Evolutionary conservation across 2,797 vertebrate genomes (phyloP).

Genomic region (Rousettus madagascariensis): DNA sequence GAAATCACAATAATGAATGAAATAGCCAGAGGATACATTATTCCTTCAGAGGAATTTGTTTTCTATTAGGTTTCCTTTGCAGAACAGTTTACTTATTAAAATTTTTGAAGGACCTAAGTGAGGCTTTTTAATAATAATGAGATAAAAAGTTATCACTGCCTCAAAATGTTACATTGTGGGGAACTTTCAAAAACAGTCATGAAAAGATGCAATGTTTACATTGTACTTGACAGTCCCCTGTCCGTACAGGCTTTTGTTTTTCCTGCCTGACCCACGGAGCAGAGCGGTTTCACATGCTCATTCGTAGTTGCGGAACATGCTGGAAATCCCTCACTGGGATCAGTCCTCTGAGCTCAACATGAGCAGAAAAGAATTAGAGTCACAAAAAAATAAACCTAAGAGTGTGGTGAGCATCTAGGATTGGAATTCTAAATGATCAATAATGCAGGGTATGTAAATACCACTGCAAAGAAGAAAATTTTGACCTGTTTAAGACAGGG

Average conservation of each 20-base stretch:
- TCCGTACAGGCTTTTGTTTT: background rate
- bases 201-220: background rate
- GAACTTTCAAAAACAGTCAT: background rate
- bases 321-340: background rate
- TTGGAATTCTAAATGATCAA: background rate
- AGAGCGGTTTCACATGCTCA: too few relatives aligned
- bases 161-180: background rate
- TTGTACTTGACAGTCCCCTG: fast-evolving
- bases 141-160: background rate
- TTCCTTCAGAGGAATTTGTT: background rate
- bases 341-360: background rate
- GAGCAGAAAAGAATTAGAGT: background rate
- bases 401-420: background rate
- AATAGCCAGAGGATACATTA: background rate
- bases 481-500: fast-evolving
- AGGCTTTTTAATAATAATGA: background rate
- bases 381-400: background rate
- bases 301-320: fast-evolving
- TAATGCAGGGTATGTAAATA: background rate
- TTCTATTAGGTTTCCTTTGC: background rate
- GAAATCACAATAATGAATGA: background rate
- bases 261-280: fast-evolving
- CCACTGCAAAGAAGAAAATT: background rate
- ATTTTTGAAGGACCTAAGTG: background rate
- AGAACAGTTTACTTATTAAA: background rate